phyloP scores from a whole-genome alignment of 2,113 vertebrate genomes.

The Megalops atlanticus region DNA sequence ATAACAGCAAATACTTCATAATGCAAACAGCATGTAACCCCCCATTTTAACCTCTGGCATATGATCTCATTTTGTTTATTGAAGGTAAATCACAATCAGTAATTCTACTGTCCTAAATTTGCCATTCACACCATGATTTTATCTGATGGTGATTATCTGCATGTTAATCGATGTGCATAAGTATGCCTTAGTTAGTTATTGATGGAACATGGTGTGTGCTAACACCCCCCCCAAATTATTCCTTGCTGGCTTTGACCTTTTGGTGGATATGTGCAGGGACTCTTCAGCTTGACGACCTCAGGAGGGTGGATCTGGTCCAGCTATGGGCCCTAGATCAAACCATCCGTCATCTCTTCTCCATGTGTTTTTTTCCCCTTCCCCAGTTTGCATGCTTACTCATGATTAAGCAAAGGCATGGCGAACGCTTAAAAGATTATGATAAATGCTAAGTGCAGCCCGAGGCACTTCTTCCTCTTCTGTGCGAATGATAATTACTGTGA shows the following conservation, averaged over 20 bases:
- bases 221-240: neutral
- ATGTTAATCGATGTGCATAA: conserved; percentile 18
- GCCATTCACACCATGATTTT: neutral
- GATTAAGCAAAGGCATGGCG: conserved; percentile 30
- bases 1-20: conserved; percentile 24
- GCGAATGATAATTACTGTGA: conserved; percentile 37
- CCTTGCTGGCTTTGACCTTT: neutral
- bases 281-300: neutral
- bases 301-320: neutral
- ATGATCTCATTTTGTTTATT: conserved; percentile 8
- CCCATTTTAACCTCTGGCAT: neutral
- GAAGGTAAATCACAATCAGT: conserved; percentile 10
- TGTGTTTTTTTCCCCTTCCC: conserved; percentile 26
- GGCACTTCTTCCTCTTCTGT: conserved; percentile 18
- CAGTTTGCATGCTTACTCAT: conserved; percentile 43
- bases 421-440: conserved; percentile 43
- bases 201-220: neutral
- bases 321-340: neutral
- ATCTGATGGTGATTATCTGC: neutral
- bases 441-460: conserved; percentile 43
- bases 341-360: neutral
- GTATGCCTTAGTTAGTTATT: conserved; percentile 17
- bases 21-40: conserved; percentile 32
- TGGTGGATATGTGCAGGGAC: neutral
- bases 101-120: neutral